Percentiles rank a stretch among this genome's conserved stretches.
These are phyloP conservation scores for Lithobates pipiens DNA, from an alignment of 2,797 vertebrate genomes.

Conservation along the genomic window DNA sequence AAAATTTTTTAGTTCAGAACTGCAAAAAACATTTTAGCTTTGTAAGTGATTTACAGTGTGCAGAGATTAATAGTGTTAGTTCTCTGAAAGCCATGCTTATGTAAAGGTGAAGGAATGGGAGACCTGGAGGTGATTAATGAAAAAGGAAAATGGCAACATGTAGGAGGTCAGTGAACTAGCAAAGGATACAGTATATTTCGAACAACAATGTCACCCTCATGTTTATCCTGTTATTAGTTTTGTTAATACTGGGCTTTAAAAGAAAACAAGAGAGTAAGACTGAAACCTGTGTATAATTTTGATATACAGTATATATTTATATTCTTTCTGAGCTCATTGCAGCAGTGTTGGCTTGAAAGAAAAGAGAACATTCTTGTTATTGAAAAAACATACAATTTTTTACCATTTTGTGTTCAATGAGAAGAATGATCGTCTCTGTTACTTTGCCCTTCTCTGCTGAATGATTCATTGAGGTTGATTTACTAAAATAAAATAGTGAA, in stretches of 20 bases:
- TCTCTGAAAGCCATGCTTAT: slow-evolving; percentile 48
- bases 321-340: too few species aligned
- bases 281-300: too few species aligned
- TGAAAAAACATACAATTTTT: too few species aligned
- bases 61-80: slow-evolving; percentile 56
- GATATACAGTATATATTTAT: too few species aligned
- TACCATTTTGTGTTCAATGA: too few species aligned
- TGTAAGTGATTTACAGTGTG: slow-evolving; percentile 32
- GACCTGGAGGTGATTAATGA: slow-evolving; percentile 56
- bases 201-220: slow-evolving; percentile 22
- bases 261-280: background rate
- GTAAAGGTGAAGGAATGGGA: slow-evolving; percentile 51
- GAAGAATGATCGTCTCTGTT: too few species aligned
- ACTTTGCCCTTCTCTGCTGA: too few species aligned
- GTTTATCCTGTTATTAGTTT: slow-evolving; percentile 17
- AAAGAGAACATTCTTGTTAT: too few species aligned
- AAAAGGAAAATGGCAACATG: slow-evolving; percentile 21
- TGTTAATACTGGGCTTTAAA: slow-evolving; percentile 25
- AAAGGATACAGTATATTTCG: slow-evolving; percentile 8
- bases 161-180: slow-evolving; percentile 26
- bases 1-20: slow-evolving; percentile 2
- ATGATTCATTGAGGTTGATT: too few species aligned
- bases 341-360: too few species aligned
- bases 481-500: too few species aligned
- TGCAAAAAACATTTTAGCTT: slow-evolving; percentile 1